Evolutionary conservation across 2,797 vertebrate species (phyloP), one percentile per base, ranked within the genome.

Genomic region (Notoglanidium macrostoma): DNA sequence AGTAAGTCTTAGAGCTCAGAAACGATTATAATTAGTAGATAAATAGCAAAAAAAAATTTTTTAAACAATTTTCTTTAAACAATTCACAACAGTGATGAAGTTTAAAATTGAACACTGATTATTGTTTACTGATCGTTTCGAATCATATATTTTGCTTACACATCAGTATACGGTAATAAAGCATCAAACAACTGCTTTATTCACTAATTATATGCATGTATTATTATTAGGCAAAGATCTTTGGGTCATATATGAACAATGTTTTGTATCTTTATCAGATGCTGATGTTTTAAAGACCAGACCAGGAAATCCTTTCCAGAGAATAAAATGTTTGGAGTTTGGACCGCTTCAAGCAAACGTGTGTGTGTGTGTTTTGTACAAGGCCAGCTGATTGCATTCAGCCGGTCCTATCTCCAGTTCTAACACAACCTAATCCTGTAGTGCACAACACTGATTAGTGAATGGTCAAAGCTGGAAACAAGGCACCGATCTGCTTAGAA

Each of bases 381-480:
- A 87, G 86, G 54, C 40, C 23, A n/a, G 46, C 88, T 90, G 17
- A 90, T 92, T 92, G 92, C 90, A 94, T 93, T 93, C 90, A 92
- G 88, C 89, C 85, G 88, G 91, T 89, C 89, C 83, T 93, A 81
- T 73, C 83, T 92, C 78, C 90, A 90, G 80, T 93, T 93, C 92
- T 89, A 91, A 88, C 89, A 59, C 1, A 83, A 88, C 67, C 91
- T 95, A 95, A 96, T 95, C 95, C 93, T 82, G 92, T 89, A 94
- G 94, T 95, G 93, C 91, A 87, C 78, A 76, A 86, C 90, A 59
- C 87, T 92, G 94, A 95, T 94, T 95, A 94, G 92, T 91, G 93
- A 93, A 93, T 91, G 94, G 94, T 93, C 93, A 93, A 93, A 94
- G 90, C 92, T 95, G 94, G 94, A 95, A 94, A 95, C 94, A 93